Evolutionary conservation across 2,113 vertebrate genomes (phyloP), one percentile per base, ranked within the genome.

Genomic region (Phycodurus eques): DNA sequence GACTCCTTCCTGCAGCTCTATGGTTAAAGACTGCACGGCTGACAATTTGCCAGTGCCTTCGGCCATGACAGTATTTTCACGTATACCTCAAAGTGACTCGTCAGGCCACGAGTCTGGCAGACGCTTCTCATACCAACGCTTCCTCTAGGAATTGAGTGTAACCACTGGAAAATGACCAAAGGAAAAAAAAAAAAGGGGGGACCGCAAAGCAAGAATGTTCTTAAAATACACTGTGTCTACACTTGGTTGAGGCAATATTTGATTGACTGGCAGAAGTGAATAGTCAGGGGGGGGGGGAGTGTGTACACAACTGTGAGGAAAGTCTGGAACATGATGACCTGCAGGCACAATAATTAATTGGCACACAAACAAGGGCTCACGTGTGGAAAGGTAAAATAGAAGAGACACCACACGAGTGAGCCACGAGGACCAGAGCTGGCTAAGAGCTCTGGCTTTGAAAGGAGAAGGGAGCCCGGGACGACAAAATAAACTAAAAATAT

Each of bases 81-180:
- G 83, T 91, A 83, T 83, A 85, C 83, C 84, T 88, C 81, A 86
- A 86, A 88, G 86, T 87, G 85, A 90, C 83, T 90, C 85, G 85
- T 88, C 82, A 68, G 79, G 83, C 87, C 39, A 27, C 67, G 56
- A 81, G 80, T 65, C 71, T 67, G 68, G 44, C 71, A 57, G 70
- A 81, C 54, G 39, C 74, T 72, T 51, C 64, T 77, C 73, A 71
- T 72, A 76, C 78, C 83, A 66, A 72, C 27, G 43, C 84, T 72
- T 84, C 87, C 74, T 79, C 57, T 75, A 85, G 78, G 83, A 78
- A 70, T 79, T 72, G 56, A 86, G 85, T 81, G 75, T 79, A 80
- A 66, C 64, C 44, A 47, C 64, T 31, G 64, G 43, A 46, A 47
- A 47, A 66, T 66, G n/a, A 47, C 64, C 64, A 66, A 31, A 66